Percentiles rank a stretch among this genome's conserved stretches.
Conservation (phyloP, 1,140 invertebrate species). For the Ostrea denselamellosa region DNA sequence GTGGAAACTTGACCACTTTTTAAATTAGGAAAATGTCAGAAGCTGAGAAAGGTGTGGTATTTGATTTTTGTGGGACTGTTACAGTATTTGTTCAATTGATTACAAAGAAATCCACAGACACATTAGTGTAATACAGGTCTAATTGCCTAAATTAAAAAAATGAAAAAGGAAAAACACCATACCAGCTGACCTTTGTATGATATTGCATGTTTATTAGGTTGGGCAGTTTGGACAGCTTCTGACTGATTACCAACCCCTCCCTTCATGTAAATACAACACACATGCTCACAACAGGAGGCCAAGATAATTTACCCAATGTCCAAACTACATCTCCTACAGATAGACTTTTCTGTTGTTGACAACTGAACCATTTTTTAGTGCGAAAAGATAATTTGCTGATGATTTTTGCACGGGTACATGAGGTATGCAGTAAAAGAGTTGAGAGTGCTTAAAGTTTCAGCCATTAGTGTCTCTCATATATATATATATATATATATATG, state of each 20-base stretch:
- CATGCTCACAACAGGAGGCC: neutral
- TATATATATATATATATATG: too few relatives aligned
- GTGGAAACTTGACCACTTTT: too few relatives aligned
- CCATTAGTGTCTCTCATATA: too few relatives aligned
- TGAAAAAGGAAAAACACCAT: neutral
- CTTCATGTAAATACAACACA: constrained; percentile 23
- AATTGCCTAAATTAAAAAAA: neutral
- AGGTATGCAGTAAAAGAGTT: neutral
- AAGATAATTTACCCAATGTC: neutral
- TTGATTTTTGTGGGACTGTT: neutral
- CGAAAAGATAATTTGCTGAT: neutral
- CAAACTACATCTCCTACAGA: constrained; percentile 3
- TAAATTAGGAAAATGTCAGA: too few relatives aligned
- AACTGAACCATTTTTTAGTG: neutral
- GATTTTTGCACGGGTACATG: neutral
- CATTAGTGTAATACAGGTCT: neutral
- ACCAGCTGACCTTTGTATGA: neutral
- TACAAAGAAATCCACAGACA: neutral
- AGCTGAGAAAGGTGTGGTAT: neutral
- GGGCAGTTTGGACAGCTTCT: neutral
- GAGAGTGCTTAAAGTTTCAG: too few relatives aligned
- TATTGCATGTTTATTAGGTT: neutral
- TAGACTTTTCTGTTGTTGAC: neutral
- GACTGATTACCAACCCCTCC: constrained; percentile 4
- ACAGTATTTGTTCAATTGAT: neutral